Conservation (phyloP, 2,888 invertebrate species). For the Podabrus alpinus region DNA sequence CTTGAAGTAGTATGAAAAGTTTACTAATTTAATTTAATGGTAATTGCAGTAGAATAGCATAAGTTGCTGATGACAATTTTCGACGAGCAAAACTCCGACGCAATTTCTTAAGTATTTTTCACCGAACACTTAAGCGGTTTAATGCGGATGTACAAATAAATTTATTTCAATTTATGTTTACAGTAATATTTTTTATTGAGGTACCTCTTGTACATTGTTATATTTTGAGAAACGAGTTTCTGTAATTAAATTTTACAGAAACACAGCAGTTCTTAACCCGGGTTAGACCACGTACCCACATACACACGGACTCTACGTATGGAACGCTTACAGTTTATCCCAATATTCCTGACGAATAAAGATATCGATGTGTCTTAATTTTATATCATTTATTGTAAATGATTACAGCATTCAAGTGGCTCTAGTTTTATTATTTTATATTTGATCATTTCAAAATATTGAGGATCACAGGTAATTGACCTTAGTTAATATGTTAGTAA, state of each 20-base stretch:
- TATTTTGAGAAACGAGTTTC: not conserved
- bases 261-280: not conserved
- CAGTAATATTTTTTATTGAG: not conserved
- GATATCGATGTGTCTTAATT: too few relatives aligned
- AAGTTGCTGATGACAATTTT: not conserved
- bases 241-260: not conserved
- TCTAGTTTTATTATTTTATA: too few relatives aligned
- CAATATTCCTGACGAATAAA: too few relatives aligned
- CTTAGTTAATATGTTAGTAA: too few relatives aligned
- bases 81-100: not conserved
- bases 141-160: not conserved
- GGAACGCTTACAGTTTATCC: too few relatives aligned
- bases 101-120: conserved; percentile 1
- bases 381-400: too few relatives aligned
- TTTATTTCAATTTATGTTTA: not conserved
- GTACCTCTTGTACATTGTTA: not conserved
- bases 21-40: conserved; percentile 1
- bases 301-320: too few relatives aligned
- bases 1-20: not conserved
- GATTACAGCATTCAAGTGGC: too few relatives aligned
- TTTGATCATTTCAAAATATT: too few relatives aligned
- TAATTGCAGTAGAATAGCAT: not conserved
- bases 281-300: too few relatives aligned
- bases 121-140: not conserved
- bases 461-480: too few relatives aligned